Evolutionary conservation across 2,888 invertebrate genomes (phyloP), one percentile per base, ranked within the genome.

Genomic region (Archips crataeganus): DNA sequence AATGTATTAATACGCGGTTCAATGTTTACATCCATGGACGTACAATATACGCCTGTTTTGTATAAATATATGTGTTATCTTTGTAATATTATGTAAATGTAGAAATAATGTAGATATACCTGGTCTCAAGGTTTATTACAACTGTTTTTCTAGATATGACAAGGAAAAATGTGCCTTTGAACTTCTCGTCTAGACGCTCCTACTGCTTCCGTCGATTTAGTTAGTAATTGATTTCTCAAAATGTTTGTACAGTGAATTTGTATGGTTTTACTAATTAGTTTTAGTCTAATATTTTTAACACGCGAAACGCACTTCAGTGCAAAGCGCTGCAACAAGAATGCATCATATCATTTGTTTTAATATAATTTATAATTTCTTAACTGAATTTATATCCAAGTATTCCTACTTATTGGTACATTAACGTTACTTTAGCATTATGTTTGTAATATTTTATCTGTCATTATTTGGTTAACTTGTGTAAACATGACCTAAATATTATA

Each of bases 341-440:
- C 92, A 90, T 94, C 95, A 95, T 95, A 95, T 95, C 95, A 95
- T 94, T 94, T 95, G 91, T 92, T 94, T 93, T 94, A 90, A 90
- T 90, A 90, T 87, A 90, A 86, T 87, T 91, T 87, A 90, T 86
- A 86, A 92, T 89, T 83, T 89, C 85, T 77, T 90, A 88, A 89
- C 88, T 85, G 87, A 84, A 81, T 88, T 89, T 88, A 78, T 90
- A 87, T 82, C 84, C 87, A 87, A 86, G 79, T 91, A 87, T 86
- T 88, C 81, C 87, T 87, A 87, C 84, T 86, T 85, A 86, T 81
- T 82, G 77, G 84, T 73, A 83, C 84, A 82, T 84, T 70, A 74
- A 70, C 45, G 60, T 70, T 75, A 70, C 67, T 75, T 66, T 70
- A 73, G 65, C 67, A 66, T 74, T 49, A 74, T 73, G 51, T 75